phyloP scores from a whole-genome alignment of 2,797 vertebrate species.

The Syndactyla subalaris region DNA sequence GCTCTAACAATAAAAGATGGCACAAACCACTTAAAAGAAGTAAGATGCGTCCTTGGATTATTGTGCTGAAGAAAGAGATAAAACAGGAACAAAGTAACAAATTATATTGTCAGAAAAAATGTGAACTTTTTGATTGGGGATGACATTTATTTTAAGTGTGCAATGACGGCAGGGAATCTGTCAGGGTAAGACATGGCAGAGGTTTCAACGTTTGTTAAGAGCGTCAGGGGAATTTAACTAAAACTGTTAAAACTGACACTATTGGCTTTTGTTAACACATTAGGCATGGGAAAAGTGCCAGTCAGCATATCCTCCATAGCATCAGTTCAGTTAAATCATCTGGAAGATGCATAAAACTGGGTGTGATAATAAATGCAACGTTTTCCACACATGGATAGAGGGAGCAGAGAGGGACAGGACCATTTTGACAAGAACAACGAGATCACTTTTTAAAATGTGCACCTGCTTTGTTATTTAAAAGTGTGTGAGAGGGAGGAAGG shows the following conservation, averaged over 20 bases:
- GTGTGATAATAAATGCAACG: conserved; percentile 70
- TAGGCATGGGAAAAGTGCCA: conserved; percentile 91
- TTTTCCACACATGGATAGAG: conserved; percentile 63
- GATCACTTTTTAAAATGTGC: conserved; percentile 42
- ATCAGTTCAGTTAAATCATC: conserved; percentile 83
- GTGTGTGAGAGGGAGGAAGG: neutral
- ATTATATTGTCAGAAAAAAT: conserved; percentile 85
- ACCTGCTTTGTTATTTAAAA: conserved; percentile 59
- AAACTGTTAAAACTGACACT: conserved; percentile 90
- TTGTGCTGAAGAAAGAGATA: conserved; percentile 70
- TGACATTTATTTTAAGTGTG: conserved; percentile 88
- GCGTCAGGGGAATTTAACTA: conserved; percentile 88
- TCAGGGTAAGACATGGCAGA: conserved; percentile 88
- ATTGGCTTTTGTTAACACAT: conserved; percentile 93
- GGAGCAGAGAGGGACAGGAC: conserved; percentile 56
- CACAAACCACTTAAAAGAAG: conserved; percentile 52
- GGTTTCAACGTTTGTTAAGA: conserved; percentile 88
- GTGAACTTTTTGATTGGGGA: conserved; percentile 83
- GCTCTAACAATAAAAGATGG: conserved; percentile 46
- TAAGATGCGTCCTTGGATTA: conserved; percentile 11
- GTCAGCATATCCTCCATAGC: conserved; percentile 87
- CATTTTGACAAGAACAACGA: conserved; percentile 64
- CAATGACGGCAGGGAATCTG: conserved; percentile 83
- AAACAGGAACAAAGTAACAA: conserved; percentile 82
- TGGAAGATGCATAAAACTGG: conserved; percentile 81